Base-by-base conservation (phyloP, 2,797 vertebrate species). In the Xiphorhynchus erythropygius region DNA sequence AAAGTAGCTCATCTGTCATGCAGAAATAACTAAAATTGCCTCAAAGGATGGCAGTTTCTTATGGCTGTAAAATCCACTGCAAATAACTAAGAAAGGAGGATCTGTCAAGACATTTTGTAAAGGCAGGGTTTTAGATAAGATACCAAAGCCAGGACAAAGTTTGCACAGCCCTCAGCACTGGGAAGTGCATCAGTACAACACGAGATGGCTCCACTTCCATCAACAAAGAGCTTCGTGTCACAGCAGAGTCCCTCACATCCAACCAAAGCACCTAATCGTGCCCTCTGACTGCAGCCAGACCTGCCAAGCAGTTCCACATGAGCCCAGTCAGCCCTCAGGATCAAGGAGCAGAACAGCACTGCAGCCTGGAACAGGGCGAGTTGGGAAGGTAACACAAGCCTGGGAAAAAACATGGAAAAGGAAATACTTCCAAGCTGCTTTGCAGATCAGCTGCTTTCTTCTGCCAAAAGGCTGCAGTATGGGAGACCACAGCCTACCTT, bases 261-360 rank as follows among this genome's bases (percentile, higher is more conserved):
- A 33, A 10, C 24, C 21, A 2, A 46, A 73, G 42, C 15, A 35
- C 67, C 39, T 39, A 7, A 57, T 44, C 13, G 14, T 13, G 78
- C 67, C 76, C 68, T 39, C 22, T 3, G 5, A 21, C 44, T 79
- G 80, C 60, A 89, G 65, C n/a, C 11, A 68, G 69, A 84, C 21
- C 74, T 39, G 47, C 9, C 64, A n/a, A 62, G 44, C 1, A 3
- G 56, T 19, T n/a, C 68, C 1, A 0, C 1, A 4, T 32, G 2
- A 2, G 32, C 4, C 53, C 84, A 32, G 60, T 3, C 64, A 59
- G 12, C 47, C 8, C 52, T 24, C 4, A 1, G 60, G 24, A 23
- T 14, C 64, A 17, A 63, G 77, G 35, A 47, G 73, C 57, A 37
- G 33, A 79, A 69, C 35, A 62, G 47, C 0, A 0, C 0, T 9